Base-by-base conservation (phyloP, 2,888 invertebrate genomes). In the Zelleria hepariella region DNA sequence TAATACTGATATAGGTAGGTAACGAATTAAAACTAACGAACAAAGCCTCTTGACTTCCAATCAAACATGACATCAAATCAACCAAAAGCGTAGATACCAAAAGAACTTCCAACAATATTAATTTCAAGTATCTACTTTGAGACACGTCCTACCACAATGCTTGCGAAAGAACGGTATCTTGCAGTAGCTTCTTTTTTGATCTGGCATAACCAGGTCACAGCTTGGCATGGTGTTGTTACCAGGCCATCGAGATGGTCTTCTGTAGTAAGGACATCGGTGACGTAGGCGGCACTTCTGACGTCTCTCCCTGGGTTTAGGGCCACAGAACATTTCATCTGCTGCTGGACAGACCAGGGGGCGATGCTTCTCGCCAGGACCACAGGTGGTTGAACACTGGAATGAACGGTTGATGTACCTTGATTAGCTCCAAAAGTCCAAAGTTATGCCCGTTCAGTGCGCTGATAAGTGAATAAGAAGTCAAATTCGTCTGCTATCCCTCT, bases 311-410 rank as follows among this genome's bases (percentile, higher is more conserved):
- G 90, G 90, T 53, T 79, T 80, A 1, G 88, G 79, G 0, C 91
- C 92, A 69, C 93, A 93, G 0, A 88, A 80, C 7, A 75, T 70
- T 1, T 83, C 89, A 60, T 86, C 77, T 0, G 86, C 67, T 0
- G 90, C 90, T 0, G 90, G 88, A 65, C 93, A 93, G 1, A 82
- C 71, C 0, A 91, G 78, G 0, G 90, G 87, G 2, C 91, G 84
- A 0, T 82, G 81, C 10, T 91, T 90, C 2, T 90, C 68, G 0
- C 92, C 92, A 1, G 83, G 82, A 0, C 92, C 92, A 67, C 92
- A 93, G 0, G 86, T 89, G 47, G 89, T 80, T 1, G 92, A 92
- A 74, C 93, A 93, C 92, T 93, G 70, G n/a, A 74, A 76, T 53
- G 20, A 49, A 18, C 57, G 54, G 58, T 57, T 49, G 57, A 56